phyloP scores from a whole-genome alignment of 2,888 invertebrate genomes.

The Andrena fulva region DNA sequence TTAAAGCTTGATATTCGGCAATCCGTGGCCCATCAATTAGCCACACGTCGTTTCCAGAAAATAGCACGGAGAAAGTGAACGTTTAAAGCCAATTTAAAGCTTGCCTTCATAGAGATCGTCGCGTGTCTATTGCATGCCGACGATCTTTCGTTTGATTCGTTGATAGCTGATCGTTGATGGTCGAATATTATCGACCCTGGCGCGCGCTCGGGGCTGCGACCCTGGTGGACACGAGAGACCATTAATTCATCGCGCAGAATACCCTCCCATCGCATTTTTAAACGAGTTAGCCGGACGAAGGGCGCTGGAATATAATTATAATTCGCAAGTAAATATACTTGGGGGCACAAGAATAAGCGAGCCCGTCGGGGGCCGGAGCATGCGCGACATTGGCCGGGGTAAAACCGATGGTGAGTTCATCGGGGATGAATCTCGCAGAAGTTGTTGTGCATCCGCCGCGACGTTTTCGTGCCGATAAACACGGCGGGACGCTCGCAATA shows the following conservation, averaged over 20 bases:
- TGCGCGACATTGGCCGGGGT: conserved; percentile 58
- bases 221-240: background rate
- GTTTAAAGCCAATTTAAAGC: conserved; percentile 10
- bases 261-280: conserved; percentile 21
- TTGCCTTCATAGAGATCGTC: conserved; percentile 1
- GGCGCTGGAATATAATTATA: conserved; percentile 51
- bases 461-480: conserved; percentile 18
- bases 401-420: conserved; percentile 42
- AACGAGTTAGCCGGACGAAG: conserved; percentile 35
- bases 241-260: background rate
- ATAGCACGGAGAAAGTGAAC: conserved; percentile 40
- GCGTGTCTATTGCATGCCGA: background rate
- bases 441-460: conserved; percentile 46
- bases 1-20: conserved; percentile 34
- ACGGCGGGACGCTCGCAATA: background rate
- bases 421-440: conserved; percentile 60
- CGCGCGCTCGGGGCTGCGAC: background rate
- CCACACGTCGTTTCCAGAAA: conserved; percentile 15
- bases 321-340: conserved; percentile 56
- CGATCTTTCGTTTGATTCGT: background rate
- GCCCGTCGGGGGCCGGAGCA: conserved; percentile 47
- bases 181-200: conserved; percentile 1
- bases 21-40: conserved; percentile 22
- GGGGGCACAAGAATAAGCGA: conserved; percentile 43
- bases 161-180: background rate